These are phyloP conservation scores for Bufotes viridis DNA, from an alignment of 2,797 vertebrate species.

Conservation along the genomic window DNA sequence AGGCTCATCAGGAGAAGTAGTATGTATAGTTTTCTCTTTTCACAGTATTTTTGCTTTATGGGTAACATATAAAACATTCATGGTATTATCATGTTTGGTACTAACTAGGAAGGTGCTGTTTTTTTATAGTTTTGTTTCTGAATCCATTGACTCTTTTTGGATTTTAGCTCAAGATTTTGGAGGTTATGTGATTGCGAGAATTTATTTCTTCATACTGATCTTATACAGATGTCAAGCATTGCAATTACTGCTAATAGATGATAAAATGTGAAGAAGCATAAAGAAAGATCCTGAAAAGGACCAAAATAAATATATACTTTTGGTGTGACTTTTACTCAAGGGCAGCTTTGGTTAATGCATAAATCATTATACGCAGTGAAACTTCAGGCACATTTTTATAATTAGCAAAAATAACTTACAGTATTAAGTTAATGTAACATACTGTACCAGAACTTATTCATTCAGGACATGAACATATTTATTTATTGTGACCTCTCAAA, in stretches of 20 bases:
- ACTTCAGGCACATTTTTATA: too few species aligned
- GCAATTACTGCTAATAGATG: background rate
- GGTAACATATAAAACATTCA: background rate
- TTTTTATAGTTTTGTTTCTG: background rate
- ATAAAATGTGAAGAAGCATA: background rate
- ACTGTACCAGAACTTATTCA: too few species aligned
- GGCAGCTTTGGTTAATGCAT: background rate
- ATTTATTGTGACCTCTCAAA: too few species aligned
- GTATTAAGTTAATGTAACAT: too few species aligned
- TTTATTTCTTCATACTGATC: too few species aligned
- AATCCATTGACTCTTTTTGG: background rate
- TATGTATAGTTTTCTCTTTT: slow-evolving; percentile 72
- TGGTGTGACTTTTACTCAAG: background rate
- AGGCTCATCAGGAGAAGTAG: slow-evolving; percentile 85
- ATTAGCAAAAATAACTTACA: too few species aligned
- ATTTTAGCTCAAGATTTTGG: background rate
- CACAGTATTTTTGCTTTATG: background rate
- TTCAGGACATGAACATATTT: too few species aligned
- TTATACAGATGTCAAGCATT: too few species aligned
- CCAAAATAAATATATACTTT: background rate
- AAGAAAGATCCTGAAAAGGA: background rate
- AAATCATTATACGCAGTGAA: too few species aligned
- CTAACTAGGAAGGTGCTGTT: background rate
- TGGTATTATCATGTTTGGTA: background rate
- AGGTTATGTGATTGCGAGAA: background rate